Percentiles rank a stretch among this genome's conserved stretches.
phyloP scores from a whole-genome alignment of 2,888 invertebrate genomes.

The Gnatocerus cornutus region DNA sequence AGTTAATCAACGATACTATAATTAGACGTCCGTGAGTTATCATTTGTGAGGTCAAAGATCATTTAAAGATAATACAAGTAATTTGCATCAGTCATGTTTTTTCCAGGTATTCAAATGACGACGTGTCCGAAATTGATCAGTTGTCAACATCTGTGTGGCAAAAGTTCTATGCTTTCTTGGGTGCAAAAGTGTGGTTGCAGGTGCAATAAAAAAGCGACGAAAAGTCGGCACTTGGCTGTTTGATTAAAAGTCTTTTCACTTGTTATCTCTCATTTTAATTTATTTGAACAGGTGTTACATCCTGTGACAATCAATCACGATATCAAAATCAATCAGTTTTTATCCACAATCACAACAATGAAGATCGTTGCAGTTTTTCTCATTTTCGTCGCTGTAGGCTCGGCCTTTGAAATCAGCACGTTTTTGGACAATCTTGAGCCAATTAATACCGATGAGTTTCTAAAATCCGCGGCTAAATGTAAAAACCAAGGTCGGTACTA shows the following conservation, averaged over 20 bases:
- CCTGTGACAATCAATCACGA: no score
- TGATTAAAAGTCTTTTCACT: background rate
- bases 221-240: constrained; percentile 12
- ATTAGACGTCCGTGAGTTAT: no score
- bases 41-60: no score
- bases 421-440: background rate
- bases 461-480: background rate
- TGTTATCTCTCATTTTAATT: no score
- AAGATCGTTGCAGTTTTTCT: background rate
- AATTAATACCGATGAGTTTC: background rate
- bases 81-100: background rate
- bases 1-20: no score
- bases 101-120: background rate
- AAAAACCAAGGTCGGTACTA: background rate
- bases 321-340: background rate
- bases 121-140: background rate
- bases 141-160: constrained; percentile 6
- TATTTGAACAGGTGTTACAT: no score
- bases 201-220: background rate
- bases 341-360: background rate
- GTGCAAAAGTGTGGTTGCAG: constrained; percentile 10
- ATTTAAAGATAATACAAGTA: no score
- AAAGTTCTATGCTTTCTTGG: background rate
- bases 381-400: background rate
- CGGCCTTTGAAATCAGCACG: background rate